Percentiles rank a stretch among this genome's conserved stretches.
Conservation (phyloP, 2,888 invertebrate species). For the Cantharis nigra region DNA sequence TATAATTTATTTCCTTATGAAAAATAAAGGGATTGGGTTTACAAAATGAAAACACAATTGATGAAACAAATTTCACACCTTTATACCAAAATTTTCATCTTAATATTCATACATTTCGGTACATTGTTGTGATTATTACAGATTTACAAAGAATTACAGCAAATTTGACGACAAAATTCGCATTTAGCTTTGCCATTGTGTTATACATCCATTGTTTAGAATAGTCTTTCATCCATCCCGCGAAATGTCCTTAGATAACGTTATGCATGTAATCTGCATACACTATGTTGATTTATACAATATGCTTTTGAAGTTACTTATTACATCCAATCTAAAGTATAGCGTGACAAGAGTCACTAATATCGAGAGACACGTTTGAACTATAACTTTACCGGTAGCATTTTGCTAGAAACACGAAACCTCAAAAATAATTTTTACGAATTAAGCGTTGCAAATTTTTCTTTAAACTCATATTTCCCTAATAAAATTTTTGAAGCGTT, state of each 20-base stretch:
- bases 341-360: conserved; percentile 31
- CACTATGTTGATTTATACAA: conserved; percentile 30
- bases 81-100: not conserved
- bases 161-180: conserved; percentile 2
- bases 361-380: conserved; percentile 26
- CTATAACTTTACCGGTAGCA: conserved; percentile 22
- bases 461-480: conserved; percentile 21
- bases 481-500: conserved; percentile 25
- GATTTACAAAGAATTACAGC: not conserved
- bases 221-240: conserved; percentile 13
- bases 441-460: not conserved
- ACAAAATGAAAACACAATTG: not conserved
- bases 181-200: not conserved
- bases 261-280: conserved; percentile 28
- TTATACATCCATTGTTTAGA: conserved; percentile 9
- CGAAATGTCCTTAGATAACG: conserved; percentile 17
- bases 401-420: conserved; percentile 5
- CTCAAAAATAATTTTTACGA: conserved; percentile 8
- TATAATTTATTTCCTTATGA: not conserved
- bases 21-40: not conserved
- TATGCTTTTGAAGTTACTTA: conserved; percentile 29
- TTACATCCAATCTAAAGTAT: conserved; percentile 29
- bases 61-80: not conserved
- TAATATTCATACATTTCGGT: not conserved
- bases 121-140: not conserved